Evolutionary conservation across 2,888 invertebrate genomes (phyloP).

Genomic region (Harpalus rubripes): DNA sequence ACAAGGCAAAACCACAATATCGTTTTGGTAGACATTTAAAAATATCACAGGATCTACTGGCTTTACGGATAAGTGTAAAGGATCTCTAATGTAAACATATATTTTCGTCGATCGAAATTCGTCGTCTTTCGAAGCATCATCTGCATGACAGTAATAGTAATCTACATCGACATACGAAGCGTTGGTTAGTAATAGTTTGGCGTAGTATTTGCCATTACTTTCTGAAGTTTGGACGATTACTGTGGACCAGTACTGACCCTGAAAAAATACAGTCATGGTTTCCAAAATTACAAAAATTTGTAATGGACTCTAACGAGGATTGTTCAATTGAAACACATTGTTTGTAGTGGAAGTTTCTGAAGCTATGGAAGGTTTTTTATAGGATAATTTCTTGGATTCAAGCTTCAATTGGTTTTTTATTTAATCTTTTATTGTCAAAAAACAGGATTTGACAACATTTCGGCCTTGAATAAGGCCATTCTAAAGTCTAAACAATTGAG

Average conservation of each 20-base stretch:
- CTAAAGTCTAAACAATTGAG: too few species aligned
- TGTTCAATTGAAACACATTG: too few species aligned
- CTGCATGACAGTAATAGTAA: constrained; percentile 75
- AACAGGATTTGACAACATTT: too few species aligned
- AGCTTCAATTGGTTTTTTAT: too few species aligned
- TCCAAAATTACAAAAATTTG: too few species aligned
- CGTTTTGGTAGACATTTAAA: constrained; percentile 75
- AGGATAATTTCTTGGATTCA: too few species aligned
- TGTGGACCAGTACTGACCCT: constrained; percentile 62
- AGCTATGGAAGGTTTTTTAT: too few species aligned
- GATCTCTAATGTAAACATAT: constrained; percentile 80
- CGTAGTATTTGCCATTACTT: constrained; percentile 75
- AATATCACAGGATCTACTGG: constrained; percentile 9
- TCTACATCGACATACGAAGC: constrained; percentile 75
- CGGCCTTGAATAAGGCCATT: too few species aligned
- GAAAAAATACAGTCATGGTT: neutral
- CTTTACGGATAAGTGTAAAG: constrained; percentile 70
- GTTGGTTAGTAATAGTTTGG: constrained; percentile 76
- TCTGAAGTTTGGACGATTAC: constrained; percentile 67
- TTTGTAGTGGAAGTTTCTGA: too few species aligned
- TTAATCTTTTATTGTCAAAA: too few species aligned
- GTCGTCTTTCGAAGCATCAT: constrained; percentile 74
- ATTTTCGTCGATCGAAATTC: constrained; percentile 76
- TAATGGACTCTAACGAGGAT: too few species aligned
- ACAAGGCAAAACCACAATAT: constrained; percentile 80